These are phyloP conservation scores for Catharus fuscescens DNA, from an alignment of 2,113 vertebrate species.

Conservation along the genomic window DNA sequence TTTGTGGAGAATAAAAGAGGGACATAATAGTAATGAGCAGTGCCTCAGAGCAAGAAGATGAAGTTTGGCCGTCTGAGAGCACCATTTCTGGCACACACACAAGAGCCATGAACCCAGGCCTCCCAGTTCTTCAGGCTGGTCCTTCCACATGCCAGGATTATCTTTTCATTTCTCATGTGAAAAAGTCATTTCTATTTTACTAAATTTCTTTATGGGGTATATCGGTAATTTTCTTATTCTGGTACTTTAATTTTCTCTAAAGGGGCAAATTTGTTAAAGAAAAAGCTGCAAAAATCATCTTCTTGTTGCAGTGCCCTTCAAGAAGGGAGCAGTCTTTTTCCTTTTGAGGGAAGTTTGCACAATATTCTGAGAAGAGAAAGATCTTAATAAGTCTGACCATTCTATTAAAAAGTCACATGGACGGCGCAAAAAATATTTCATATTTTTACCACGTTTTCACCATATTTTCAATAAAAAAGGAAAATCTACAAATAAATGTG, in stretches of 20 bases:
- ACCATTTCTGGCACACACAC: neutral
- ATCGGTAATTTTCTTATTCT: conserved; percentile 33
- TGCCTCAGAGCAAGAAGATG: neutral
- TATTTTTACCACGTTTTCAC: neutral
- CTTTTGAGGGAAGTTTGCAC: conserved; percentile 8
- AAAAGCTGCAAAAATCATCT: neutral
- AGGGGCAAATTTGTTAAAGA: conserved; percentile 27
- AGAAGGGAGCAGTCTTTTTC: neutral
- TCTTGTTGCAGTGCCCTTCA: neutral
- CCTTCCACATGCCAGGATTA: neutral
- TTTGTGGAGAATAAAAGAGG: conserved; percentile 39
- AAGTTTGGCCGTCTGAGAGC: neutral
- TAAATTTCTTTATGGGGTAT: neutral
- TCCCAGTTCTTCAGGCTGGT: neutral
- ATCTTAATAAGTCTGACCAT: neutral
- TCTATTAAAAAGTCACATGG: neutral
- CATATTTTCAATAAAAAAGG: conserved; percentile 1
- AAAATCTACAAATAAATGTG: conserved; percentile 10
- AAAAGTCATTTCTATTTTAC: conserved; percentile 11
- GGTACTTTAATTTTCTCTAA: neutral
- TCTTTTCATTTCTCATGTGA: neutral
- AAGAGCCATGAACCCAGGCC: neutral
- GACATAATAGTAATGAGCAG: neutral
- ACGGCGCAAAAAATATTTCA: neutral
- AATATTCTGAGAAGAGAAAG: neutral